Percentiles rank a stretch among this genome's conserved stretches.
Conservation (phyloP, 2,113 vertebrate genomes). For the Nibea albiflora region DNA sequence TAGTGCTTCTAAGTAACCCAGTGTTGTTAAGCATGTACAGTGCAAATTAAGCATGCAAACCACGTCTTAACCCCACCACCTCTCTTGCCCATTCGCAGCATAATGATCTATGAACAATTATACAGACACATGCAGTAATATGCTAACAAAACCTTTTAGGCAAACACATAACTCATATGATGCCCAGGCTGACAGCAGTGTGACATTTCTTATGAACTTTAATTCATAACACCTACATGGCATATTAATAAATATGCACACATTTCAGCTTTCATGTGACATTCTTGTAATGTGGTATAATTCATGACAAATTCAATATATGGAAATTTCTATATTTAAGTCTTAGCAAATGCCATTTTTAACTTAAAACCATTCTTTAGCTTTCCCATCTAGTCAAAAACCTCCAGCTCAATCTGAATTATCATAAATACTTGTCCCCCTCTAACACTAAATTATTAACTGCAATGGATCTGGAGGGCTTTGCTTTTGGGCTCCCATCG, state of each 20-base stretch:
- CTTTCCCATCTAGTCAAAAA: slow-evolving; percentile 42
- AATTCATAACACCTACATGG: slow-evolving; percentile 22
- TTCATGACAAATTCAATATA: slow-evolving; percentile 33
- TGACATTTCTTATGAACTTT: slow-evolving; percentile 59
- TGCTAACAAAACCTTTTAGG: slow-evolving; percentile 61
- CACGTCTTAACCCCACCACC: slow-evolving; percentile 26
- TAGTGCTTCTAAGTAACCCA: slow-evolving; percentile 44
- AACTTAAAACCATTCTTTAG: slow-evolving; percentile 59
- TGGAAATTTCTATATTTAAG: slow-evolving; percentile 49
- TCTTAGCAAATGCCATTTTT: slow-evolving; percentile 44
- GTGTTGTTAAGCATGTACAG: slow-evolving; percentile 38
- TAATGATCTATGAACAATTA: slow-evolving; percentile 66
- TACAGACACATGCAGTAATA: slow-evolving; percentile 30
- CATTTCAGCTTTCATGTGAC: slow-evolving; percentile 32
- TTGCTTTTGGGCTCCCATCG: slow-evolving; percentile 76
- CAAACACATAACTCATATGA: slow-evolving; percentile 57
- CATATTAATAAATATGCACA: slow-evolving; percentile 50
- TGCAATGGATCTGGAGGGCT: slow-evolving; percentile 76
- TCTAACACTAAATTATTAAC: slow-evolving; percentile 82
- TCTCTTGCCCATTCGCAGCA: slow-evolving; percentile 16
- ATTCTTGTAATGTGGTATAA: slow-evolving; percentile 22
- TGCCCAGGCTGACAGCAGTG: slow-evolving; percentile 28
- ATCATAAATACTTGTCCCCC: slow-evolving; percentile 74
- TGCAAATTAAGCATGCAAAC: slow-evolving; percentile 51
- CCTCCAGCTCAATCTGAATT: slow-evolving; percentile 66